Base-by-base conservation (phyloP, 2,888 invertebrate genomes). In the Dynastes hyllus region DNA sequence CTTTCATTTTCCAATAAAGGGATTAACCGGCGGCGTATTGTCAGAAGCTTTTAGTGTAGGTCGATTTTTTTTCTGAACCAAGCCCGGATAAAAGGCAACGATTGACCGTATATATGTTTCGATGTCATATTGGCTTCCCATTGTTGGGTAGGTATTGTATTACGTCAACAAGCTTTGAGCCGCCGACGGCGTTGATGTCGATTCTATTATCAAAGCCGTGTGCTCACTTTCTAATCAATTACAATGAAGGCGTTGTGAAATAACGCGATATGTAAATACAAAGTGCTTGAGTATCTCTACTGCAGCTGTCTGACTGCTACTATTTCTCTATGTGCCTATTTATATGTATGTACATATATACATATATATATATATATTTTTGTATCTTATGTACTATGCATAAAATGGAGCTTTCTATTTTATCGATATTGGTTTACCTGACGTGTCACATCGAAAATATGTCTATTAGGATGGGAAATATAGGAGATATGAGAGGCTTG, bases 131-230 rank as follows among this genome's bases (percentile, higher is more conserved):
- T 22, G 16, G n/a, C 22, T 8, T 16, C 13, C n/a, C 65, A 37
- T 37, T 5, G 29, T 3, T n/a, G 29, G 65, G 11, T 65, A 65
- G 65, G 29, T 65, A 37, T 65, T 65, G 37, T 37, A 37, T 65
- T 65, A 65, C 65, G 37, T 65, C 65, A 65, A 65, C 65, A 37
- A 29, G 65, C 65, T 65, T 65, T 37, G 65, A 29, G 65, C 13
- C 29, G 8, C 32, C 32, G 55, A 16, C 13, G 32, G 65, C 65
- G n/a, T 65, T 37, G 65, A 65, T 29, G 32, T 29, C 29, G 8
- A 40, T 6, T 32, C 29, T 27, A 65, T 27, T 32, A 65, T 65
- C 65, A 13, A 65, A 32, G 37, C 11, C 27, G 8, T 29, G 65
- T 2, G 32, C 5, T 29, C 6, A 5, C 37, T 29, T 65, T 65